phyloP scores from a whole-genome alignment of 2,797 vertebrate species.

The Protosalanx chinensis region DNA sequence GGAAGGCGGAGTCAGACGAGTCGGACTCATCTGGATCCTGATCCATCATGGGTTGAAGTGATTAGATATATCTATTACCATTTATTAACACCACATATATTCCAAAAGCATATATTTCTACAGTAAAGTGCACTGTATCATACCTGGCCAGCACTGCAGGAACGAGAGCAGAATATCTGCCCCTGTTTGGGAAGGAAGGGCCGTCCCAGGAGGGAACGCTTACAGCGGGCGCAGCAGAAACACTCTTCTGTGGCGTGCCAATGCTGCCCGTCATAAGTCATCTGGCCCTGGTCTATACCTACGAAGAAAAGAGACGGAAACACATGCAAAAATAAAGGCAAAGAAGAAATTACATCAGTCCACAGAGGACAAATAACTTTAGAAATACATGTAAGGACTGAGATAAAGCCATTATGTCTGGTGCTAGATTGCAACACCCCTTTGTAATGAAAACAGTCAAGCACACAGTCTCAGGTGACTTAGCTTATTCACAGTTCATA shows the following conservation, averaged over 20 bases:
- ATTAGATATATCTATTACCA: neutral
- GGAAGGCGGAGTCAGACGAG: conserved; percentile 95
- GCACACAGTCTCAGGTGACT: conserved; percentile 13
- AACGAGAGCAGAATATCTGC: conserved; percentile 96
- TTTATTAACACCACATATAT: too few species aligned
- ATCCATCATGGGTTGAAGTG: conserved; percentile 12
- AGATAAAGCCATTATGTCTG: neutral
- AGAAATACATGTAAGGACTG: neutral
- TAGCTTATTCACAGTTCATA: conserved; percentile 3
- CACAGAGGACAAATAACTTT: neutral
- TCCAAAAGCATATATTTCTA: too few species aligned
- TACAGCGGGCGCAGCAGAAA: conserved; percentile 95
- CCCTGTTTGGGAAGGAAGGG: conserved; percentile 97
- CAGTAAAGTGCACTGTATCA: too few species aligned
- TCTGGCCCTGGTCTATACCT: conserved; percentile 99
- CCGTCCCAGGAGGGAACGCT: conserved; percentile 91
- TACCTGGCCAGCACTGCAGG: conserved; percentile 89
- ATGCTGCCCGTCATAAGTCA: conserved; percentile 97
- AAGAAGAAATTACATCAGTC: neutral
- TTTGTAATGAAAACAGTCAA: conserved; percentile 10
- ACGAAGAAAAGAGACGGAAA: neutral
- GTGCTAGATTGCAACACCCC: neutral
- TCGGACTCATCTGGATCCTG: conserved; percentile 91
- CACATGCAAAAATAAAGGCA: neutral
- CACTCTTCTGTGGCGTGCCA: conserved; percentile 97